These are phyloP conservation scores for Scaptomyza parva DNA, from an alignment of 2,888 invertebrate genomes.

Conservation along the genomic window DNA sequence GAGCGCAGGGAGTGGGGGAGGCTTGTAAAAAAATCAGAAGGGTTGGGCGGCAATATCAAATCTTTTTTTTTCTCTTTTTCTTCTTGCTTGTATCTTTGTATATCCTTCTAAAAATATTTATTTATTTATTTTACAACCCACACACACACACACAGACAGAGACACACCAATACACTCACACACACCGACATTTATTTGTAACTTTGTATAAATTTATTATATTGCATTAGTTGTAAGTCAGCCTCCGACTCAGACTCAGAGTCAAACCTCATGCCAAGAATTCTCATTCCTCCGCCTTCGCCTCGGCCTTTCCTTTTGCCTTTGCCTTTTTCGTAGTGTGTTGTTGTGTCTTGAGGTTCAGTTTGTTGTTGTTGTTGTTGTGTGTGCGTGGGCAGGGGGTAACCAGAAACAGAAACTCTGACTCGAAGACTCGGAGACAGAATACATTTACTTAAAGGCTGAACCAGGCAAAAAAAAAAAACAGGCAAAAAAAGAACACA, in stretches of 20 bases:
- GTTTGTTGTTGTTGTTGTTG: slow-evolving; percentile 12
- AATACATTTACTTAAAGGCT: slow-evolving; percentile 8
- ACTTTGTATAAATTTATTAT: slow-evolving; percentile 82
- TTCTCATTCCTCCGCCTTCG: slow-evolving; percentile 48
- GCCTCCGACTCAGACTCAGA: too few species aligned
- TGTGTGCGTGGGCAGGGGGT: slow-evolving; percentile 64
- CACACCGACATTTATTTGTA: slow-evolving; percentile 68
- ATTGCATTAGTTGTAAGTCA: slow-evolving; percentile 82
- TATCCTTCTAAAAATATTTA: slow-evolving; percentile 80
- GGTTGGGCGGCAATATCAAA: slow-evolving; percentile 64
- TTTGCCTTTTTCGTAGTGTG: neutral
- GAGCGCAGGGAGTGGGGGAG: neutral
- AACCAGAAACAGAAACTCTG: slow-evolving; percentile 27
- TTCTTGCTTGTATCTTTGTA: slow-evolving; percentile 12
- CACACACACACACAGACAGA: slow-evolving; percentile 40
- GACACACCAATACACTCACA: slow-evolving; percentile 21
- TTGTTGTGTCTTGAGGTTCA: slow-evolving; percentile 38
- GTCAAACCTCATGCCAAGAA: slow-evolving; percentile 44
- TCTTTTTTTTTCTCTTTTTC: slow-evolving; percentile 39
- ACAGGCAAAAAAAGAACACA: slow-evolving; percentile 7
- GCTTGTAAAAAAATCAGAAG: slow-evolving; percentile 50
- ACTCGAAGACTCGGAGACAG: too few species aligned
- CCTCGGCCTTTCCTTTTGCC: slow-evolving; percentile 36
- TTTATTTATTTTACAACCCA: slow-evolving; percentile 75
- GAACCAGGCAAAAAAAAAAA: slow-evolving; percentile 2